Evolutionary conservation across 2,113 vertebrate genomes (phyloP), one percentile per base, ranked within the genome.

Genomic region (Podocnemis expansa): DNA sequence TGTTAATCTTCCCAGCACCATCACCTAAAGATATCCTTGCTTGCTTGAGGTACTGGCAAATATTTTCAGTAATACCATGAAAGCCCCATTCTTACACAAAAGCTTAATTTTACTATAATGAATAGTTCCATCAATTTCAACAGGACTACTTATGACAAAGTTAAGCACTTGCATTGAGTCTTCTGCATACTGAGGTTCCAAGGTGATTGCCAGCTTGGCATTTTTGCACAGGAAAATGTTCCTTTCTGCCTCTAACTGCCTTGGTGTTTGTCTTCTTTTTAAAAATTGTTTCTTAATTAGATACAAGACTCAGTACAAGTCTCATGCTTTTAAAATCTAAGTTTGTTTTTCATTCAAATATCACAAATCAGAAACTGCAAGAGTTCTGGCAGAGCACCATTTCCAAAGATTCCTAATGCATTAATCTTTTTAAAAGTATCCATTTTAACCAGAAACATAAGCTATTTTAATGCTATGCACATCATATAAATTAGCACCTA

Each of bases 21-120:
- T 84, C 87, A 67, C 82, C 87, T 43, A 63, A 85, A 90, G 82
- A 93, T 96, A 94, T 97, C 96, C 96, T 93, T 91, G 94, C 82
- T 96, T 93, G 94, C 93, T 97, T 91, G 82, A 93, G 84, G 84
- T 94, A 89, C 90, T 4, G 85, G 94, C 85, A 96, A 97, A 96
- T 96, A 96, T 93, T 96, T 93, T 96, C 73, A 76, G 41, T 16
- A 67, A 67, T 13, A 67, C 63, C 34, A 67, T 16, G 16, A 17
- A n/a, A 3, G 7, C 4, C 5, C 25, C 4, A 75, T 41, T 75
- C 41, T 43, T 27, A 41, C 5, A 43, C 22, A 45, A 7, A 5
- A 4, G 24, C 73, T 14, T 43, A 75, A 67, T n/a, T 67, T 75
- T 75, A 75, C 73, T 45, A 75, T 12, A 73, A 24, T 2, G 34